phyloP scores from a whole-genome alignment of 2,888 invertebrate genomes.

The Stenodema calcarata region DNA sequence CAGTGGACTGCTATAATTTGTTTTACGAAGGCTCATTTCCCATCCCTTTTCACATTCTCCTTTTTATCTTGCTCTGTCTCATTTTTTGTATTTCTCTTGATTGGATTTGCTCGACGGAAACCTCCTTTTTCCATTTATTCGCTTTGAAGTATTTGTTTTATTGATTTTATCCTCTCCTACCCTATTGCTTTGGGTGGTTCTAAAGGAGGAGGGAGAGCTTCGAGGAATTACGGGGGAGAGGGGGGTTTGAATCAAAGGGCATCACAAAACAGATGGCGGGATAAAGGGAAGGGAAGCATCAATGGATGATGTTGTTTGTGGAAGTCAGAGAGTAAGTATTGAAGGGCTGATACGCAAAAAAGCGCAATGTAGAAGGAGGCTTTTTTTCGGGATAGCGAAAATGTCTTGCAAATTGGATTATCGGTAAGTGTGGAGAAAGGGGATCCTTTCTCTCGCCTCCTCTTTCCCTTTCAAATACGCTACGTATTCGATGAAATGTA shows the following conservation, averaged over 20 bases:
- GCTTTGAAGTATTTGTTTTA: constrained; percentile 49
- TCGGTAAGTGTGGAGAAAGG: no score
- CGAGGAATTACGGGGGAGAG: no score
- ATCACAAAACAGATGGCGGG: constrained; percentile 24
- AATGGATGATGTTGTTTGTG: constrained; percentile 37
- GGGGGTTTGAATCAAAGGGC: constrained; percentile 33
- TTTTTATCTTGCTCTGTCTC: constrained; percentile 43
- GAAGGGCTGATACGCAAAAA: not conserved
- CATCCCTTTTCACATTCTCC: not conserved
- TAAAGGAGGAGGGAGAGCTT: no score
- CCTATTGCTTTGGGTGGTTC: constrained; percentile 1
- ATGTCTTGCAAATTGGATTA: not conserved
- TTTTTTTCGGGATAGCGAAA: not conserved
- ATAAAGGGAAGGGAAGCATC: constrained; percentile 25
- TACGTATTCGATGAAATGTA: not conserved
- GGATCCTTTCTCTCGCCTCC: not conserved
- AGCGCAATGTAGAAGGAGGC: not conserved
- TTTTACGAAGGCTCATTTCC: not conserved
- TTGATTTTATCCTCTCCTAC: constrained; percentile 31
- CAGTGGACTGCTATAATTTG: constrained; percentile 13
- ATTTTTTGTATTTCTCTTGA: constrained; percentile 46
- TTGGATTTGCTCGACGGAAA: constrained; percentile 39
- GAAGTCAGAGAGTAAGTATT: constrained; percentile 31
- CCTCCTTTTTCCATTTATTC: constrained; percentile 45
- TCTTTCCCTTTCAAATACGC: not conserved